These are phyloP conservation scores for Xenopus petersii DNA, from an alignment of 2,797 vertebrate genomes.

Conservation along the genomic window DNA sequence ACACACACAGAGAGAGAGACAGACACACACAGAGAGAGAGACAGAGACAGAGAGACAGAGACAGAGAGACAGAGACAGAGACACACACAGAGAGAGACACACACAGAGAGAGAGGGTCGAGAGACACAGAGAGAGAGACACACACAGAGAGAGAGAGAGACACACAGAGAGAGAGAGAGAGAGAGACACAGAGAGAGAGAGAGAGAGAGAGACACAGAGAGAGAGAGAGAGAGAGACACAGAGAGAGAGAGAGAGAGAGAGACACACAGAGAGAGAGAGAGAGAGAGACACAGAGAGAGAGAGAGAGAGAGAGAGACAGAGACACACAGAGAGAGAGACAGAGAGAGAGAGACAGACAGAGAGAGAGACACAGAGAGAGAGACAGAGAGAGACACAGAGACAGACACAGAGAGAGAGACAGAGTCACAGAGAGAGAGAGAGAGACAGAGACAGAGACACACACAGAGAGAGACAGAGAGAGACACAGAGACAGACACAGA, in stretches of 20 bases:
- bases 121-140: too few species aligned
- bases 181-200: too few species aligned
- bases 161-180: too few species aligned
- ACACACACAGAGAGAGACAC: neutral
- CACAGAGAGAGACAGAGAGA: slow-evolving; percentile 6
- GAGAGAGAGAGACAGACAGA: neutral
- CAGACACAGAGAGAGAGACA: neutral
- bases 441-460: slow-evolving; percentile 10
- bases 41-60: neutral
- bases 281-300: too few species aligned
- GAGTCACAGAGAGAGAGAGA: neutral
- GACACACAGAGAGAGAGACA: neutral
- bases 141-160: too few species aligned
- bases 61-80: neutral
- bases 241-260: too few species aligned
- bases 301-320: neutral
- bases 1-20: too few species aligned
- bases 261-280: neutral
- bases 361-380: neutral
- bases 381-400: neutral
- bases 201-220: too few species aligned
- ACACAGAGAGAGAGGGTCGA: too few species aligned
- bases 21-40: neutral
- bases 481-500: slow-evolving; percentile 4
- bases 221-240: too few species aligned